Conservation (phyloP, 2,113 vertebrate genomes). For the Nycticryphes semicollaris region DNA sequence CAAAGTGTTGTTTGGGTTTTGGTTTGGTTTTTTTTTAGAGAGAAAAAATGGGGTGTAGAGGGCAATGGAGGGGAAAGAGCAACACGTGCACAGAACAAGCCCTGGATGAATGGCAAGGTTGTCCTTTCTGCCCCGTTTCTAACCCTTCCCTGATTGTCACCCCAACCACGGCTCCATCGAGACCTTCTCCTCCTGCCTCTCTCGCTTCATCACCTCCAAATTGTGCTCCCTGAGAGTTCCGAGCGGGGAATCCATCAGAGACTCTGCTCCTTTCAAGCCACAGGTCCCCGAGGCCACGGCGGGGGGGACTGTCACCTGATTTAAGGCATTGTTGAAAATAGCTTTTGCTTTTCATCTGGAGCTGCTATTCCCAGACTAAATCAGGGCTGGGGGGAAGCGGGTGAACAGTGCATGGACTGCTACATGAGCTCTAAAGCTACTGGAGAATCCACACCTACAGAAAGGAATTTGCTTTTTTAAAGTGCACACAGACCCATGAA, state of each 20-base stretch:
- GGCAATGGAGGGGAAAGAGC: background rate
- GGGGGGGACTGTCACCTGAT: background rate
- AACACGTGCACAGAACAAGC: background rate
- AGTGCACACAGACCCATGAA: background rate
- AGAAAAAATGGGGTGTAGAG: background rate
- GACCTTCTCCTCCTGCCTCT: background rate
- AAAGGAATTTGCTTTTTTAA: background rate
- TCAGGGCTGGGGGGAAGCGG: background rate
- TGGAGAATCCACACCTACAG: background rate
- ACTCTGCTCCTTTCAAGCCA: background rate
- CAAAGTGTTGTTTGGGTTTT: background rate
- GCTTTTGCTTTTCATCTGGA: background rate
- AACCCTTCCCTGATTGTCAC: background rate
- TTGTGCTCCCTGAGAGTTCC: background rate
- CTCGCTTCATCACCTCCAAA: constrained; percentile 3
- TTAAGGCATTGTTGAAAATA: background rate
- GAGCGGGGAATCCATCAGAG: background rate
- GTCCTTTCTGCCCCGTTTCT: background rate
- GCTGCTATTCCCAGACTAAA: background rate
- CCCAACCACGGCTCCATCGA: background rate
- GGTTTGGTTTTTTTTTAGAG: no score
- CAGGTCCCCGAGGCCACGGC: background rate
- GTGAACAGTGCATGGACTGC: background rate
- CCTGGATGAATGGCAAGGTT: background rate
- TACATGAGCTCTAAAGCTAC: background rate